phyloP scores from a whole-genome alignment of 2,888 invertebrate species.

The Netelia melanura region DNA sequence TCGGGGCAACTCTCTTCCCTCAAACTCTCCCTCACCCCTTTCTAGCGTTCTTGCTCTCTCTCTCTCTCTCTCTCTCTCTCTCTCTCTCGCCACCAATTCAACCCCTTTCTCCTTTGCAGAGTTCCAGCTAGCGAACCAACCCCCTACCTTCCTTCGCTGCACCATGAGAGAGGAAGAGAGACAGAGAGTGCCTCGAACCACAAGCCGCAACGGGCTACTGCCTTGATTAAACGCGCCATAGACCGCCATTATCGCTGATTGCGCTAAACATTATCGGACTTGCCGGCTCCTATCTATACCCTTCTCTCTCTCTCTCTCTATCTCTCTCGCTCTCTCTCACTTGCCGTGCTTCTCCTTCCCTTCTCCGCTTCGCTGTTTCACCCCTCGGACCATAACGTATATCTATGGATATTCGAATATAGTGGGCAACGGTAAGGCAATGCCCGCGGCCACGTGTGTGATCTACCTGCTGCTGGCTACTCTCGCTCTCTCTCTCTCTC shows the following conservation, averaged over 20 bases:
- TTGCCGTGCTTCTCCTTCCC: conserved; percentile 51
- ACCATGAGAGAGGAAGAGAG: conserved; percentile 33
- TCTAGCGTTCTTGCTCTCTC: conserved; percentile 55
- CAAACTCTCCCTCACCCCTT: conserved; percentile 51
- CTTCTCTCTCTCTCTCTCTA: conserved; percentile 58
- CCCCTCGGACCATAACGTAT: conserved; percentile 4
- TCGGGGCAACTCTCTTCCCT: conserved; percentile 59
- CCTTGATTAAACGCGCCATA: conserved; percentile 85
- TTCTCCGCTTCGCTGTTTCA: conserved; percentile 43
- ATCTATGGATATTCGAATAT: conserved; percentile 34
- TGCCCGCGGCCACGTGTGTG: conserved; percentile 65
- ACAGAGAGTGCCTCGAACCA: conserved; percentile 80
- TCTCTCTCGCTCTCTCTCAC: conserved; percentile 62
- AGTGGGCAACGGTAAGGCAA: conserved; percentile 60
- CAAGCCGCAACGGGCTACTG: conserved; percentile 85
- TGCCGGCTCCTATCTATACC: conserved; percentile 73
- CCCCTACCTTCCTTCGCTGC: conserved; percentile 19
- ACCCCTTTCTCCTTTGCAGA: conserved; percentile 79
- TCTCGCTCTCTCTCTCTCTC: conserved; percentile 17
- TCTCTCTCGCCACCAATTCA: conserved; percentile 63
- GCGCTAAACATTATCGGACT: conserved; percentile 85
- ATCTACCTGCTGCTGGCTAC: conserved; percentile 63
- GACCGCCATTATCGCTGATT: conserved; percentile 85
- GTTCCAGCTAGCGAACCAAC: conserved; percentile 37
- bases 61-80: conserved; percentile 64